Conservation (phyloP, 2,797 vertebrate species). For the Pyrocephalus nanus region DNA sequence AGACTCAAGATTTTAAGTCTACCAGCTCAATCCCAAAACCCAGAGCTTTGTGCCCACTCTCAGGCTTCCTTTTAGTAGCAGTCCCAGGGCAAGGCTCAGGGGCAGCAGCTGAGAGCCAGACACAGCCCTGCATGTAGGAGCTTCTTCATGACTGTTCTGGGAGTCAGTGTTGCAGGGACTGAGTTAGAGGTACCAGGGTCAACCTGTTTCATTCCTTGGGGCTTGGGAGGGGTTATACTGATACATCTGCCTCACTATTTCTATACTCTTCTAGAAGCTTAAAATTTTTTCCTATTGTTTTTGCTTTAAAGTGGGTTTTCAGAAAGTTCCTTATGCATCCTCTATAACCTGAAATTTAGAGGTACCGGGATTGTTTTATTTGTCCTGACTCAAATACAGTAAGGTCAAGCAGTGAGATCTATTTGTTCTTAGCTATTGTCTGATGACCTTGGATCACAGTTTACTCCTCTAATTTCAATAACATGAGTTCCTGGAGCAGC, state of each 20-base stretch:
- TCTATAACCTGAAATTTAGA: not conserved
- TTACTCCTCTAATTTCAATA: not conserved
- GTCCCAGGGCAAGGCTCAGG: not conserved
- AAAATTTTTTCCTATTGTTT: not conserved
- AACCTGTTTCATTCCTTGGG: not conserved
- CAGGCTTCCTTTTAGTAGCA: not conserved
- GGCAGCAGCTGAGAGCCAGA: not conserved
- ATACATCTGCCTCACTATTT: not conserved
- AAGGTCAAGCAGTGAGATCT: not conserved
- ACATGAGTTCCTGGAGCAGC: not conserved
- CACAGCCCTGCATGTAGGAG: accelerated
- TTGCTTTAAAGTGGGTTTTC: not conserved
- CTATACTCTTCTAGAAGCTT: not conserved
- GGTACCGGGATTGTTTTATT: not conserved
- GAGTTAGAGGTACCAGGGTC: not conserved
- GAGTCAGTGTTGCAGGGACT: not conserved
- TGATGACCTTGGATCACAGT: not conserved
- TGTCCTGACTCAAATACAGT: not conserved
- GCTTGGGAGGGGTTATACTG: not conserved
- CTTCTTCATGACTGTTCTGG: not conserved
- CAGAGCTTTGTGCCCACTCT: not conserved
- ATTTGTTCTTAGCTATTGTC: not conserved
- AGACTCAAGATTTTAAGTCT: not conserved
- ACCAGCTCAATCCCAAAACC: not conserved
- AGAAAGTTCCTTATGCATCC: not conserved